A percentile compares a stretch with the other conserved stretches of the same genome.
phyloP scores from a whole-genome alignment of 2,113 vertebrate species.

The Mohoua ochrocephala region DNA sequence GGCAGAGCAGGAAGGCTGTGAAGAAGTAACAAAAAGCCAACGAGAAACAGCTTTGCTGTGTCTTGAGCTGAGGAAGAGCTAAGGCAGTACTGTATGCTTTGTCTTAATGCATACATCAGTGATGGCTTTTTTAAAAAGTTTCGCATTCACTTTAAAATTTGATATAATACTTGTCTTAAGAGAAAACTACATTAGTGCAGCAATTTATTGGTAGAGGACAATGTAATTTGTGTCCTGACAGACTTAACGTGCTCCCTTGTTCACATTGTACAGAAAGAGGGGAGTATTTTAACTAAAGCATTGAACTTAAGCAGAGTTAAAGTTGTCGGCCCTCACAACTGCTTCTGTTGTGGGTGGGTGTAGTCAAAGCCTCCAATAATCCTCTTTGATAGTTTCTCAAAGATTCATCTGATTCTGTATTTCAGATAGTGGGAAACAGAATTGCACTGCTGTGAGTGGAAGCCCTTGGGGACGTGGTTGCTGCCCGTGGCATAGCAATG shows the following conservation, averaged over 20 bases:
- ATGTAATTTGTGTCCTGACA: background rate
- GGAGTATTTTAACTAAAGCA: background rate
- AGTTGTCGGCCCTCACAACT: background rate
- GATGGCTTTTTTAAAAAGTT: background rate
- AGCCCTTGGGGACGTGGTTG: background rate
- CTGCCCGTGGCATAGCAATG: accelerated
- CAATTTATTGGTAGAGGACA: background rate
- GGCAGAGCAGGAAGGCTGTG: background rate
- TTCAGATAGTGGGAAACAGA: background rate
- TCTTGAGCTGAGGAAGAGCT: background rate
- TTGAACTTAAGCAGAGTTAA: background rate
- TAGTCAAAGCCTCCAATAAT: background rate
- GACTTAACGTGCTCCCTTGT: background rate
- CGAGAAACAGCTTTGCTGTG: background rate
- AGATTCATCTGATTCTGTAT: background rate
- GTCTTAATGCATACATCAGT: background rate
- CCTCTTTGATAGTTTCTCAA: background rate
- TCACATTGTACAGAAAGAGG: background rate
- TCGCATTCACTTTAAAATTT: background rate
- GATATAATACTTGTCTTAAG: background rate
- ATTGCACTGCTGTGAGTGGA: background rate
- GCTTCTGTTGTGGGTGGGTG: background rate
- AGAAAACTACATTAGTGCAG: background rate
- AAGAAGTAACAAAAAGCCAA: background rate
- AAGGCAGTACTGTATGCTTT: background rate